Conservation (phyloP, 2,113 vertebrate species). For the Takifugu flavidus region DNA sequence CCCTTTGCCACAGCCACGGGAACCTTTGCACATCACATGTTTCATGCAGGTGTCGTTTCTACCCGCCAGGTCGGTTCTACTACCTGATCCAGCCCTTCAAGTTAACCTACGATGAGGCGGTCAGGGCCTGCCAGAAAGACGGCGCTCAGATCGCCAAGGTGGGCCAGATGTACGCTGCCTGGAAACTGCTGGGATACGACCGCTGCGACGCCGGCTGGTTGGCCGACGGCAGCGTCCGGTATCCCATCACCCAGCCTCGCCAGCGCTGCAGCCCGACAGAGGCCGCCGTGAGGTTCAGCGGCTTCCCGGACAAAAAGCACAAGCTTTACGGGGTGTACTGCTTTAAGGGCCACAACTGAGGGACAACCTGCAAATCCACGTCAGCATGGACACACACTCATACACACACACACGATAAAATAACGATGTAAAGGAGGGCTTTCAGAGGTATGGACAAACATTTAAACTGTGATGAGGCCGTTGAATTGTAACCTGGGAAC, state of each 20-base stretch:
- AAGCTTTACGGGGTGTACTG: conserved; percentile 97
- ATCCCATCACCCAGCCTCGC: conserved; percentile 86
- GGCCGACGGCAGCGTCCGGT: conserved; percentile 93
- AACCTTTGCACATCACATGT: too few relatives aligned
- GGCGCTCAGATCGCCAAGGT: conserved; percentile 92
- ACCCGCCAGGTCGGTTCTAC: conserved; percentile 82
- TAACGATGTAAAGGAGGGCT: background rate
- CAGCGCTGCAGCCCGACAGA: conserved; percentile 90
- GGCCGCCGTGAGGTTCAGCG: conserved; percentile 86
- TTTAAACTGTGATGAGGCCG: conserved; percentile 84
- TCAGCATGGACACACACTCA: conserved; percentile 25
- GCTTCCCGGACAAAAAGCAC: conserved; percentile 95
- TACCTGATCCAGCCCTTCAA: conserved; percentile 91
- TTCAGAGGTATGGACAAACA: conserved; percentile 14
- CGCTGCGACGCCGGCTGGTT: conserved; percentile 95
- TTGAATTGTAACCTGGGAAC: conserved; percentile 40
- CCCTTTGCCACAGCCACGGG: too few relatives aligned
- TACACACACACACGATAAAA: conserved; percentile 1
- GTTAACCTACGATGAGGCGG: conserved; percentile 88
- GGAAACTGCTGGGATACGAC: conserved; percentile 92
- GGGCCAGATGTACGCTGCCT: conserved; percentile 93
- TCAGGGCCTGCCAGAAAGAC: conserved; percentile 84
- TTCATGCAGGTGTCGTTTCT: too few relatives aligned
- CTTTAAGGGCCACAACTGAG: conserved; percentile 85
- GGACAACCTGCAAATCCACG: conserved; percentile 14